These are phyloP conservation scores for Phataginus tetradactyla DNA, from an alignment of 2,797 vertebrate genomes.

Conservation along the genomic window DNA sequence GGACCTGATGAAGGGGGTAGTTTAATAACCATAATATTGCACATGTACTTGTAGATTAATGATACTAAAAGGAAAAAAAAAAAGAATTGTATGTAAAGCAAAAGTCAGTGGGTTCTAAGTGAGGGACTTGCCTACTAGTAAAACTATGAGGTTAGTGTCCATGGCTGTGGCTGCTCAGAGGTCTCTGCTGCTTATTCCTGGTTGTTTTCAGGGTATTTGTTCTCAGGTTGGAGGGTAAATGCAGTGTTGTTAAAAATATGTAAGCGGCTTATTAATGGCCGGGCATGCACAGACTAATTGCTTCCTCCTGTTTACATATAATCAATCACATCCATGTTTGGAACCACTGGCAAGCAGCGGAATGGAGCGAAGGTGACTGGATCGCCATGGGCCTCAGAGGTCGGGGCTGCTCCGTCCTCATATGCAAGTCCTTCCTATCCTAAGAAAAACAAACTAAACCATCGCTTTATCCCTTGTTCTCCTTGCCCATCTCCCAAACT, in stretches of 20 bases:
- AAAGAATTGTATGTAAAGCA: not conserved
- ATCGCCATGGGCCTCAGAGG: not conserved
- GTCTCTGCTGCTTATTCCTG: not conserved
- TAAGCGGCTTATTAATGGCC: slow-evolving; percentile 77
- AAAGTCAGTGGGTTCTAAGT: not conserved
- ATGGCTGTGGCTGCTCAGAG: rapidly evolving
- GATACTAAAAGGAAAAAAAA: too few species aligned
- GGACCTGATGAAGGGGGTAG: too few species aligned
- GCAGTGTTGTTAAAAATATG: slow-evolving; percentile 67
- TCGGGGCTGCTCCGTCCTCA: not conserved
- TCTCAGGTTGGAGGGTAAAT: slow-evolving; percentile 60
- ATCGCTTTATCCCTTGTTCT: not conserved
- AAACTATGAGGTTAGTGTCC: rapidly evolving
- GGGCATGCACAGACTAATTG: slow-evolving; percentile 78
- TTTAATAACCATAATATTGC: too few species aligned
- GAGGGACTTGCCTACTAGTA: not conserved
- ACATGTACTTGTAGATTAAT: too few species aligned
- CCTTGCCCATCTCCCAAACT: not conserved
- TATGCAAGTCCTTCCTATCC: not conserved
- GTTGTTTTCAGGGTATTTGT: not conserved
- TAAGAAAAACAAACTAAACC: not conserved
- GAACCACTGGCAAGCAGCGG: not conserved
- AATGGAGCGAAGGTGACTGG: not conserved
- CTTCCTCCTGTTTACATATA: slow-evolving; percentile 72
- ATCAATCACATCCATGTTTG: slow-evolving; percentile 69